Percentiles rank a stretch among this genome's conserved stretches.
Conservation (phyloP, 2,888 invertebrate species). For the Amphipoea lucens region DNA sequence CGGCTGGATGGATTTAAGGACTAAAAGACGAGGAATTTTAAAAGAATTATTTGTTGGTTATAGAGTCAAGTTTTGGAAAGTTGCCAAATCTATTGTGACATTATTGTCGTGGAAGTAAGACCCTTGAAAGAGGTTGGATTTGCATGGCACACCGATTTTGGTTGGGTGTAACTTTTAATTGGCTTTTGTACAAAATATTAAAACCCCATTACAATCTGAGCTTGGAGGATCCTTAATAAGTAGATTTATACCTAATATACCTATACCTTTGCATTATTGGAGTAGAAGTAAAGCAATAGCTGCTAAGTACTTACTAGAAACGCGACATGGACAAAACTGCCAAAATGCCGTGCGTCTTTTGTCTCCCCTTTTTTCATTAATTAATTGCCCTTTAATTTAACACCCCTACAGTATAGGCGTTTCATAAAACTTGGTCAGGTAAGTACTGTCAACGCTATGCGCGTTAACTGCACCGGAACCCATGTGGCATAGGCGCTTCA, state of each 20-base stretch:
- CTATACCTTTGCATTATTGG: no score
- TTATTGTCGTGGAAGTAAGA: conserved; percentile 2
- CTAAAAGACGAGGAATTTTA: conserved; percentile 9
- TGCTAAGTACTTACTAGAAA: no score
- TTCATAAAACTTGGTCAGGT: background rate
- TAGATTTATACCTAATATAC: no score
- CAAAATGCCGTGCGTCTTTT: background rate
- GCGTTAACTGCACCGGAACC: no score
- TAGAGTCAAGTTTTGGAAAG: conserved; percentile 7
- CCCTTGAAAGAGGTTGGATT: conserved; percentile 11
- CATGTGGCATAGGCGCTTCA: background rate
- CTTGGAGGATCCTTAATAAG: background rate
- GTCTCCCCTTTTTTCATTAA: background rate
- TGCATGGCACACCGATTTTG: background rate
- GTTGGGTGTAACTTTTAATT: background rate
- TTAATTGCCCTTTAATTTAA: background rate
- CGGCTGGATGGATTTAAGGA: background rate
- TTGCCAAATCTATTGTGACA: conserved; percentile 16
- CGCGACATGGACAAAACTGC: no score
- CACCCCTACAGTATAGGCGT: background rate
- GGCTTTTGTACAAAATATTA: background rate
- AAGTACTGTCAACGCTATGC: no score
- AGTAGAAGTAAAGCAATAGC: background rate
- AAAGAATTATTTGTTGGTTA: conserved; percentile 11
- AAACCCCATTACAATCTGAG: background rate